Percentiles rank a stretch among this genome's conserved stretches.
Evolutionary conservation across 1,140 invertebrate genomes (phyloP).

Genomic region (Drosophila kanapiae): DNA sequence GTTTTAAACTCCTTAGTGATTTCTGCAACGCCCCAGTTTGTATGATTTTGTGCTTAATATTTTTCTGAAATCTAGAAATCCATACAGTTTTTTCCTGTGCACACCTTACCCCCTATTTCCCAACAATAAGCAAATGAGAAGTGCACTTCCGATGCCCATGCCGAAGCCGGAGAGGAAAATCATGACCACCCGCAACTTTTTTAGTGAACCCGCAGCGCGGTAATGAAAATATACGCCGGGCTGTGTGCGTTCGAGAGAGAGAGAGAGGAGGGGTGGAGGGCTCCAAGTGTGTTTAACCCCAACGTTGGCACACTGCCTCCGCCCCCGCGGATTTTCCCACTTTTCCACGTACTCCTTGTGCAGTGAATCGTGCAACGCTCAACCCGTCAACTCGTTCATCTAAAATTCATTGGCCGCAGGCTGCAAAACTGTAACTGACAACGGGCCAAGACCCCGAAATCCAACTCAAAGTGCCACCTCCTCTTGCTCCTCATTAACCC

Average conservation of each 20-base stretch:
- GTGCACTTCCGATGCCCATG: conserved; percentile 33
- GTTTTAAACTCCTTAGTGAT: no score
- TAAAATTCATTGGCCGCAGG: conserved; percentile 76
- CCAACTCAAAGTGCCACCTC: conserved; percentile 20
- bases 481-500: neutral
- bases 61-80: no score
- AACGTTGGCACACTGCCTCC: no score
- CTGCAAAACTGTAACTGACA: conserved; percentile 61
- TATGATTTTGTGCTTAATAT: no score
- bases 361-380: conserved; percentile 63
- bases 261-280: no score
- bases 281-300: conserved; percentile 27
- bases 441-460: conserved; percentile 44
- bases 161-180: conserved; percentile 7
- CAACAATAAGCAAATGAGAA: conserved; percentile 47
- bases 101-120: conserved; percentile 9
- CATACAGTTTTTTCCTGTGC: neutral
- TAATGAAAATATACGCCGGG: conserved; percentile 52
- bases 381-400: conserved; percentile 76
- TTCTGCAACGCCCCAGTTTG: no score
- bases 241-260: conserved; percentile 3
- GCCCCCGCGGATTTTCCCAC: neutral
- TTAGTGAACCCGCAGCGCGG: conserved; percentile 62
- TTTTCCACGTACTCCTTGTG: conserved; percentile 42
- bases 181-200: conserved; percentile 80